Conservation (phyloP, 2,888 invertebrate genomes). For the Pollenia amentaria region DNA sequence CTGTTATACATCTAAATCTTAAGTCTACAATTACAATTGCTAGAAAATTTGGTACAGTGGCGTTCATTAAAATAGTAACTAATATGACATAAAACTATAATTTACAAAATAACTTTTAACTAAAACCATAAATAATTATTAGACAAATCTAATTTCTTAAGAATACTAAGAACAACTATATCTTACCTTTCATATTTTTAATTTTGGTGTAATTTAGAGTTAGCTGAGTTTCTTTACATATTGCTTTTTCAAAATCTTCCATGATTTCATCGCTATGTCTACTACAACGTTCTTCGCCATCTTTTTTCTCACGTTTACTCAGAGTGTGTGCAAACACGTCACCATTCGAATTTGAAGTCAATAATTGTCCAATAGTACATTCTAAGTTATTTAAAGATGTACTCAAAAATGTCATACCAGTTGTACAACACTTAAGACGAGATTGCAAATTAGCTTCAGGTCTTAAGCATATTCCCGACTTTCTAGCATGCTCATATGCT, state of each 20-base stretch:
- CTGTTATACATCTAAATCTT: no score
- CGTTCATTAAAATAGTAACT: no score
- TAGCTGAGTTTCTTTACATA: constrained; percentile 68
- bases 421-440: constrained; percentile 79
- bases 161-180: no score
- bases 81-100: no score
- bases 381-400: constrained; percentile 60
- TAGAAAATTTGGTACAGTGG: no score
- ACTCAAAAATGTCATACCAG: constrained; percentile 79
- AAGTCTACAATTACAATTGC: no score
- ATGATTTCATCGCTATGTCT: constrained; percentile 76
- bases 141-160: no score
- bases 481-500: constrained; percentile 76
- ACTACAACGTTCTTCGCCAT: constrained; percentile 74
- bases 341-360: constrained; percentile 81
- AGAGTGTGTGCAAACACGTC: constrained; percentile 78
- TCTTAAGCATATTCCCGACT: constrained; percentile 76
- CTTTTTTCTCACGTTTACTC: constrained; percentile 61
- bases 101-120: no score
- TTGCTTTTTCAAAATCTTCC: constrained; percentile 75
- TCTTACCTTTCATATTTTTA: constrained; percentile 73
- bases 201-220: constrained; percentile 77
- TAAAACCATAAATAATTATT: no score
- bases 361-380: constrained; percentile 76
- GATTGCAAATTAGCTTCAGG: constrained; percentile 77